Percentiles rank a stretch among this genome's conserved stretches.
phyloP scores from a whole-genome alignment of 2,113 vertebrate genomes.

The Mus pahari region DNA sequence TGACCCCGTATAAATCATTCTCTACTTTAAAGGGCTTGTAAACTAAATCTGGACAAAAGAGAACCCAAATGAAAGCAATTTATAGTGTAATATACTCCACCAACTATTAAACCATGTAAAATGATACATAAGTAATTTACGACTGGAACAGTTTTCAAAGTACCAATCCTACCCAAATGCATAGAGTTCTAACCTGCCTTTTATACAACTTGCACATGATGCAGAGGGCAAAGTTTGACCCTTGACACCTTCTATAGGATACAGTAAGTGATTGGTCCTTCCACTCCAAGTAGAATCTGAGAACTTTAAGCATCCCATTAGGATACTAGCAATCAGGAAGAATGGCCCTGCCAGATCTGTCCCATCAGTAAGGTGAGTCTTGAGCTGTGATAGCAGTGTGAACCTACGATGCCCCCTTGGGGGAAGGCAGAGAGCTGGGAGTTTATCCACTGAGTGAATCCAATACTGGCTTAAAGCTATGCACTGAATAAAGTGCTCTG shows the following conservation, averaged over 20 bases:
- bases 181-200: constrained; percentile 68
- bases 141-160: constrained; percentile 74
- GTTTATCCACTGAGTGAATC: constrained; percentile 83
- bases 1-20: constrained; percentile 77
- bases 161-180: constrained; percentile 64
- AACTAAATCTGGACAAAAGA: constrained; percentile 82
- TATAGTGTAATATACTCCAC: constrained; percentile 75
- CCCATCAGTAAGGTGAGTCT: constrained; percentile 11
- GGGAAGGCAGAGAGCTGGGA: constrained; percentile 79
- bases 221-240: constrained; percentile 78
- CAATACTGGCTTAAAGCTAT: constrained; percentile 88
- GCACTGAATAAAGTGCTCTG: constrained; percentile 85
- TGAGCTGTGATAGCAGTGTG: constrained; percentile 44
- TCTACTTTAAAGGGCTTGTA: constrained; percentile 61
- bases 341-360: constrained; percentile 46
- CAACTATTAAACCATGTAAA: constrained; percentile 74
- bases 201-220: constrained; percentile 70
- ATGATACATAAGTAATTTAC: constrained; percentile 67
- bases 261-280: constrained; percentile 79
- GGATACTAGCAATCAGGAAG: constrained; percentile 55
- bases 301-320: constrained; percentile 57
- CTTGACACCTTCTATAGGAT: constrained; percentile 72
- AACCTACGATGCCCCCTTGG: constrained; percentile 55
- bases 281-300: constrained; percentile 69
- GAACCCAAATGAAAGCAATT: constrained; percentile 76